phyloP scores from a whole-genome alignment of 2,113 vertebrate genomes.

The Austrofundulus limnaeus region DNA sequence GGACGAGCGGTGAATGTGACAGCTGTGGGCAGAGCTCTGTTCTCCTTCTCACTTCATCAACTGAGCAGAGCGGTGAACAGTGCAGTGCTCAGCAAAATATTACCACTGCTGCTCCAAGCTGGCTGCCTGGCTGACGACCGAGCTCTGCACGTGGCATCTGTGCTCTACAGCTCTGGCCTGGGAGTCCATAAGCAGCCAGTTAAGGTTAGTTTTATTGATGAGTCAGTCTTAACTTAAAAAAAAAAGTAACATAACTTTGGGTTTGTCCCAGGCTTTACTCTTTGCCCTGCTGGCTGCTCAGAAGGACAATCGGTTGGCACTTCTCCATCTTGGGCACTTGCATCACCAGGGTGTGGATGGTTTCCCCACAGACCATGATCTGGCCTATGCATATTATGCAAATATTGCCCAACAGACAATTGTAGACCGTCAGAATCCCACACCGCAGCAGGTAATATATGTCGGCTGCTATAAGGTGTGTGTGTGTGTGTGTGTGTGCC shows the following conservation, averaged over 20 bases:
- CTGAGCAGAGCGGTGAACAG: constrained; percentile 41
- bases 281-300: constrained; percentile 78
- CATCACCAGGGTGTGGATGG: constrained; percentile 72
- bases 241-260: constrained; percentile 5
- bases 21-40: constrained; percentile 70
- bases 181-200: constrained; percentile 60
- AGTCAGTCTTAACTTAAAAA: neutral
- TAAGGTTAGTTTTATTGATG: constrained; percentile 65
- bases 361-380: constrained; percentile 62
- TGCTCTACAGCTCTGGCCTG: constrained; percentile 74
- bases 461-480: neutral
- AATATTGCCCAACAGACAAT: constrained; percentile 79
- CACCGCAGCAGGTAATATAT: constrained; percentile 70
- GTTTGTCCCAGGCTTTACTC: constrained; percentile 71
- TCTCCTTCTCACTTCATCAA: constrained; percentile 62
- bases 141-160: constrained; percentile 75
- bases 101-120: constrained; percentile 77
- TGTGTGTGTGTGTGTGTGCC: neutral
- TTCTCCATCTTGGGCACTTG: constrained; percentile 76
- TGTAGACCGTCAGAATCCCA: constrained; percentile 63
- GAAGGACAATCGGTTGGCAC: constrained; percentile 74
- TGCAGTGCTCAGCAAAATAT: constrained; percentile 44
- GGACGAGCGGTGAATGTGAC: constrained; percentile 28
- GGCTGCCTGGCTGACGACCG: constrained; percentile 75
- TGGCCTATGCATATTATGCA: constrained; percentile 81